Evolutionary conservation across 2,888 invertebrate genomes (phyloP), one percentile per base, ranked within the genome.

Genomic region (Liposcelis brunnea): DNA sequence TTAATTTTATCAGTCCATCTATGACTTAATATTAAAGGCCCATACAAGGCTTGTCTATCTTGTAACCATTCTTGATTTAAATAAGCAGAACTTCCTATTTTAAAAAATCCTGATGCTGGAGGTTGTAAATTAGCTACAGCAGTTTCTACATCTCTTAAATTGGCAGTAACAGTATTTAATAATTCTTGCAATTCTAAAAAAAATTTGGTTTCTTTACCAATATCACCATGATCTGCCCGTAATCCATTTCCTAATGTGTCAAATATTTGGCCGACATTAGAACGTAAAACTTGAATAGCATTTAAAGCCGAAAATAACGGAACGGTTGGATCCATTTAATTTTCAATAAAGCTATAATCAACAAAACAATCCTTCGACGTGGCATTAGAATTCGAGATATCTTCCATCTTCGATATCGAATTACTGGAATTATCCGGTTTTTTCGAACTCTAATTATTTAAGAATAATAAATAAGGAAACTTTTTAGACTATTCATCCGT

Each of bases 1-100:
- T 40, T 47, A 55, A 83, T 78, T 65, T 90, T 90, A 58, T 91
- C 90, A 3, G 84, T 85, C 90, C 90, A 91, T 63, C 87, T 89
- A 59, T 90, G 89, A 58, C 85, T 83, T 59, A 85, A 84, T 0
- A 90, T 83, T 26, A 91, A 64, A 53, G 87, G 86, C 1, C 82
- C 75, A 60, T 93, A 93, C 10, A 91, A 63, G 3, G 85, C 81
- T 58, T 90, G 86, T 37, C 89, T 74, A 55, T 94, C 93, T 58
- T 81, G 80, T 0, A 86, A 82, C 0, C 89, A 87, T 65, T 95
- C 94, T 62, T 93, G 87, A 49, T 82, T 85, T 31, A 94, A 68
- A 57, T 75, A 81, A 3, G 82, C 79, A 1, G 87, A 85, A 59
- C 87, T 93, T 1, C 85, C 87, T 47, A 91, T 66, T 57, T 74